phyloP scores from a whole-genome alignment of 2,888 invertebrate species.

The Coelogynopora nodosa region DNA sequence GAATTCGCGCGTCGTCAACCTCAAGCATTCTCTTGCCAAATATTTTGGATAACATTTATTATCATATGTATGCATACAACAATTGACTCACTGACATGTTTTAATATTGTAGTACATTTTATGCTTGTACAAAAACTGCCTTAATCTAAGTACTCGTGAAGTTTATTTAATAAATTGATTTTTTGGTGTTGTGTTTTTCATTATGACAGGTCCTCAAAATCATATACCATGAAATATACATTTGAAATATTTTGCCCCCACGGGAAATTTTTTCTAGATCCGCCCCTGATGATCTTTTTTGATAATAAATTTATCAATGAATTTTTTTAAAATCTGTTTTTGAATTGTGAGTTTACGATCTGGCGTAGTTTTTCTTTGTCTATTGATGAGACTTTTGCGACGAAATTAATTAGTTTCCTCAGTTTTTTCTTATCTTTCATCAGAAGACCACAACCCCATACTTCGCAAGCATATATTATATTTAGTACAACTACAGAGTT shows the following conservation, averaged over 20 bases:
- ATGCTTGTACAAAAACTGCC: neutral
- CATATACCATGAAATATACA: neutral
- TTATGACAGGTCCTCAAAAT: neutral
- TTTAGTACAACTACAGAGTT: no score
- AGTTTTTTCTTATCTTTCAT: no score
- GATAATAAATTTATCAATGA: no score
- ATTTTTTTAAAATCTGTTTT: no score
- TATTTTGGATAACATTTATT: neutral
- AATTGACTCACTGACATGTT: neutral
- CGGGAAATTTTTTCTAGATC: neutral
- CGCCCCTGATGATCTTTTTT: no score
- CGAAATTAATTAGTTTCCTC: no score
- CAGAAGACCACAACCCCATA: no score
- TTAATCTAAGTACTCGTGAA: neutral
- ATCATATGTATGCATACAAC: neutral
- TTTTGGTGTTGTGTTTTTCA: neutral
- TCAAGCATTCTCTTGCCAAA: neutral
- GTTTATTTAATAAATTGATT: neutral
- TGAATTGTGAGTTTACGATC: no score
- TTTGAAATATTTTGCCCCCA: neutral
- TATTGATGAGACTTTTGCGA: no score
- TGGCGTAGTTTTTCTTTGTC: no score
- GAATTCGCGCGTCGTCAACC: neutral
- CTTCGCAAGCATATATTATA: no score
- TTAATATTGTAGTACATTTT: neutral